These are phyloP conservation scores for Tinamus guttatus DNA, from an alignment of 2,113 vertebrate species.

Conservation along the genomic window DNA sequence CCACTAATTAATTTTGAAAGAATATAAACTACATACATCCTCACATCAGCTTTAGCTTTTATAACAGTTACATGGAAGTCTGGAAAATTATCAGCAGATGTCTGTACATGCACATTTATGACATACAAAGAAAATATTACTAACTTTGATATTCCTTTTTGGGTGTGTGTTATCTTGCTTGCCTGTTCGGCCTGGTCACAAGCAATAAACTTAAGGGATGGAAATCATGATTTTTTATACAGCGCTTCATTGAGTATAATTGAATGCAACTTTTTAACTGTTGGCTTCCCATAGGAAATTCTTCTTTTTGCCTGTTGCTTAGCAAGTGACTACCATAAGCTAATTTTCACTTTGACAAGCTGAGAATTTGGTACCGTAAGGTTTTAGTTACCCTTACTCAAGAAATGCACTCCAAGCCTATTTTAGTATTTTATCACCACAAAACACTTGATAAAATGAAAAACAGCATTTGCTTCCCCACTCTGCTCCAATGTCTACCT, in stretches of 20 bases:
- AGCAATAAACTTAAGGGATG: background rate
- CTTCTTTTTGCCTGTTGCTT: background rate
- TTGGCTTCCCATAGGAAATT: background rate
- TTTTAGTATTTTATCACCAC: background rate
- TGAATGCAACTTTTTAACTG: background rate
- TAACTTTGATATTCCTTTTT: background rate
- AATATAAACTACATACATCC: background rate
- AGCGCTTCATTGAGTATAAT: background rate
- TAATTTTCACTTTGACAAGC: background rate
- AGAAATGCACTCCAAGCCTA: background rate
- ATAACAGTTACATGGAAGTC: background rate
- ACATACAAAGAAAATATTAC: background rate
- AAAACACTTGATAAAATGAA: background rate
- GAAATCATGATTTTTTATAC: background rate
- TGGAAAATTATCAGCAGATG: background rate
- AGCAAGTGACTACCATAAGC: background rate
- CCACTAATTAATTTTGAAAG: constrained; percentile 13
- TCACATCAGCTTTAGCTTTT: background rate
- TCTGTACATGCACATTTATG: background rate
- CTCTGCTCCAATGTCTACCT: background rate
- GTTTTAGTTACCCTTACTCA: background rate
- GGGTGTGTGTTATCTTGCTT: background rate
- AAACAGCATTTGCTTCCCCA: background rate
- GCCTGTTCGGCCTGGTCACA: background rate
- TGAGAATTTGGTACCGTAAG: background rate